Evolutionary conservation across 1,140 invertebrate species (phyloP).

Genomic region (Dendroctonus ponderosae): DNA sequence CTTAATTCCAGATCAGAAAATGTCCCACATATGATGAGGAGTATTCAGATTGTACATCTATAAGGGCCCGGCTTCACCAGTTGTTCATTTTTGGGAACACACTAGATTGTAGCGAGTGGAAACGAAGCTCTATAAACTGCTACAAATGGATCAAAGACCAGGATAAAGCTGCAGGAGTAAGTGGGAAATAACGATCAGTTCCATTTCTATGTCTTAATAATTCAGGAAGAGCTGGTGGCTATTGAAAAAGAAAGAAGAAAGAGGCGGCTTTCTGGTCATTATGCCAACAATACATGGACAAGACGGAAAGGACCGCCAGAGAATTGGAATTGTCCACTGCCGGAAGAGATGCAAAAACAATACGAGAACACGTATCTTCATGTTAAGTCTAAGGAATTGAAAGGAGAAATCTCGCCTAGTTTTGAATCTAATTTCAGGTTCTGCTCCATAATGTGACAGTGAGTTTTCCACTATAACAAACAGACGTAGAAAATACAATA

Average conservation of each 20-base stretch:
- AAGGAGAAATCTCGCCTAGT: conserved; percentile 50
- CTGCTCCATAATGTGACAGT: conserved; percentile 37
- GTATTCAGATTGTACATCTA: conserved; percentile 72
- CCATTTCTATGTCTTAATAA: conserved; percentile 21
- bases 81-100: conserved; percentile 76
- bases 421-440: conserved; percentile 35
- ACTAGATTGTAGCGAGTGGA: conserved; percentile 75
- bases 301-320: conserved; percentile 69
- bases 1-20: conserved; percentile 60
- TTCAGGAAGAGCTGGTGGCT: conserved; percentile 65
- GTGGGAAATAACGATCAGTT: conserved; percentile 7
- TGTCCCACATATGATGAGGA: conserved; percentile 75
- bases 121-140: conserved; percentile 74
- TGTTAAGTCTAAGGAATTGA: conserved; percentile 62
- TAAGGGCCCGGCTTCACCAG: conserved; percentile 77
- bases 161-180: conserved; percentile 63
- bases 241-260: conserved; percentile 68
- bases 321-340: conserved; percentile 77
- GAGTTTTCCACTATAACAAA: conserved; percentile 2
- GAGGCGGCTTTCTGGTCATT: conserved; percentile 64
- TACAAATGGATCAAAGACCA: conserved; percentile 62
- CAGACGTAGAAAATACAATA: conserved; percentile 4
- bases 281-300: conserved; percentile 74
- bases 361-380: conserved; percentile 66
- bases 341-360: conserved; percentile 68